These are phyloP conservation scores for Agriopis marginaria DNA, from an alignment of 2,888 invertebrate genomes.

Conservation along the genomic window DNA sequence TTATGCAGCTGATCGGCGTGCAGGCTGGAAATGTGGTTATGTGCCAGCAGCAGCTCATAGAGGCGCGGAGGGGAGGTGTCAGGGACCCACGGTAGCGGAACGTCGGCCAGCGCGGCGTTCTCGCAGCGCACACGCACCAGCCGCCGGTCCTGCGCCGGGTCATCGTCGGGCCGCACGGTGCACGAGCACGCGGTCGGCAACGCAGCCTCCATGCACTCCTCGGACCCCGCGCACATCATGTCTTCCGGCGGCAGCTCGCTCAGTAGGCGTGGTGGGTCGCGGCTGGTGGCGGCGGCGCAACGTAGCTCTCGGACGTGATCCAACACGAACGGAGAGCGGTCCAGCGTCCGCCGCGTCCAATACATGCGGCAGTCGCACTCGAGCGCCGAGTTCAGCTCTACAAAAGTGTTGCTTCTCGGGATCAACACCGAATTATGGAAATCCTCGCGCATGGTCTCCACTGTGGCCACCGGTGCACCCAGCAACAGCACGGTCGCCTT, in stretches of 20 bases:
- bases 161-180: background rate
- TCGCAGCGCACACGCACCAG: conserved; percentile 9
- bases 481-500: background rate
- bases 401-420: background rate
- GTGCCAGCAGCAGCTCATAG: background rate
- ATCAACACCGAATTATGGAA: too few relatives aligned
- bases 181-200: background rate
- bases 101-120: background rate
- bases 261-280: conserved; percentile 57
- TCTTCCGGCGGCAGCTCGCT: conserved; percentile 60
- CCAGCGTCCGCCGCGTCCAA: conserved; percentile 77
- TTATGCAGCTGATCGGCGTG: background rate
- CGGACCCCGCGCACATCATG: conserved; percentile 3
- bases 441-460: background rate
- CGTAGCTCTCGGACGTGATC: background rate
- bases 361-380: conserved; percentile 83
- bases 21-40: conserved; percentile 39
- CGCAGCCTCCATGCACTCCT: background rate
- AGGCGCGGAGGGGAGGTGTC: too few relatives aligned
- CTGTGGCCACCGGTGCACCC: background rate
- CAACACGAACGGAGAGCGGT: conserved; percentile 65
- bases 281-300: background rate
- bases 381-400: conserved; percentile 34
- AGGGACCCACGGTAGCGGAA: background rate
- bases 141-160: background rate